Conservation (phyloP, 2,113 vertebrate species). For the Bos taurus region ARS-UCD2.0 NC_037330.1:101943001-101943500, state of each 20-base stretch:
- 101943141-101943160: not conserved
- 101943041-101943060: not conserved
- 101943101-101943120: not conserved
- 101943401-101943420: not conserved
- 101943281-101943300: not conserved
- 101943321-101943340: not conserved
- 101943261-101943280: not conserved
- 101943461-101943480: not conserved
- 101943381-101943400: not conserved
- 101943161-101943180: not conserved
- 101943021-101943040: not conserved
- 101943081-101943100: not conserved
- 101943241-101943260: not conserved
- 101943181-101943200: not conserved
- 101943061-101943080: not conserved
- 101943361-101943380: not conserved
- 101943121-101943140: not conserved
- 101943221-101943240: not conserved
- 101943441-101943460: not conserved
- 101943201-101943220: not conserved
- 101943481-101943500: not conserved
- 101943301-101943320: not conserved
- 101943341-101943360: not conserved
- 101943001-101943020: not conserved
- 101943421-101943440: not conserved